phyloP scores from a whole-genome alignment of 2,888 invertebrate species.

The Brenthis daphne region DNA sequence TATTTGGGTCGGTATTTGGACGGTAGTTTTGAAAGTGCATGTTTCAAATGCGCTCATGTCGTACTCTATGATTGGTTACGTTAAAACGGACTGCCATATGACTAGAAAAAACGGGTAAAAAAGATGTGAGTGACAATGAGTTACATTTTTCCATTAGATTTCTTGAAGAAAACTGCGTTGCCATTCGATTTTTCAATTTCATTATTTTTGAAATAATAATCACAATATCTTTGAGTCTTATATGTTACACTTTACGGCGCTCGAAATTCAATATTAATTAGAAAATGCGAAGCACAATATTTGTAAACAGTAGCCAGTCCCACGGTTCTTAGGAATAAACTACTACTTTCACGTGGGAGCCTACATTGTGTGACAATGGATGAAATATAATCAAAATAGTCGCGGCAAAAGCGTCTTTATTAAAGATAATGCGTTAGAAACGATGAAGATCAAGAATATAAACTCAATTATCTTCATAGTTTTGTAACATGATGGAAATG shows the following conservation, averaged over 20 bases:
- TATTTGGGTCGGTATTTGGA: not conserved
- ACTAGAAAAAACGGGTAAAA: not conserved
- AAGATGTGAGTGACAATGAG: not conserved
- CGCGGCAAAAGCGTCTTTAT: constrained; percentile 12
- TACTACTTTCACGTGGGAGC: constrained; percentile 66
- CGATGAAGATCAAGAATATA: not conserved
- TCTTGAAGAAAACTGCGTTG: not conserved
- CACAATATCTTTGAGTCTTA: not conserved
- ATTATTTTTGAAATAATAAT: too few species aligned
- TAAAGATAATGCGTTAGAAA: not conserved
- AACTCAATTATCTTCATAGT: not conserved
- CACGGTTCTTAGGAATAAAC: constrained; percentile 51
- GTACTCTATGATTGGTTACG: too few species aligned
- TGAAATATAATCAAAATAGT: constrained; percentile 5
- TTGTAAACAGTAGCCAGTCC: constrained; percentile 42
- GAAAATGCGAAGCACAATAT: constrained; percentile 34
- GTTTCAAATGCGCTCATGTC: not conserved
- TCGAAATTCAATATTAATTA: constrained; percentile 34
- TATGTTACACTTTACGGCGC: not conserved
- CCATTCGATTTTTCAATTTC: too few species aligned
- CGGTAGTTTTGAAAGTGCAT: not conserved
- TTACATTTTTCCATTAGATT: not conserved
- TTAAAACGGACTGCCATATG: not conserved
- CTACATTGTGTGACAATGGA: constrained; percentile 45
- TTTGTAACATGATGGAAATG: not conserved